These are phyloP conservation scores for Pristionchus exspectatus DNA, from an alignment of 2,888 invertebrate species.

Conservation along the genomic window DNA sequence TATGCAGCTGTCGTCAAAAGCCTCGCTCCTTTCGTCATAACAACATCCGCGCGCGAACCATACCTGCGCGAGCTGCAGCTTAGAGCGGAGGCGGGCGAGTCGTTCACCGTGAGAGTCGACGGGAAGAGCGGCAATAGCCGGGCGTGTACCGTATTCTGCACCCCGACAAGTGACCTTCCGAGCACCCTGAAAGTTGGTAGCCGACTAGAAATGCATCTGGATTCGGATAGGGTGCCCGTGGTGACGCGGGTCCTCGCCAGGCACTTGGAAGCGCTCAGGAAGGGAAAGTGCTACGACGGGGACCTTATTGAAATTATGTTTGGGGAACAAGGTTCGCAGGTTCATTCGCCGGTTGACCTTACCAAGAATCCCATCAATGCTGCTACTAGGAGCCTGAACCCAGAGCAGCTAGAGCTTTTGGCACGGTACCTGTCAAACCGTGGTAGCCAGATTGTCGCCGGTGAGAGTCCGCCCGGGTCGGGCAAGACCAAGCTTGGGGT, in stretches of 20 bases:
- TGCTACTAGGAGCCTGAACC: neutral
- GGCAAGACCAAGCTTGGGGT: conserved; percentile 4
- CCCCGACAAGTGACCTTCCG: neutral
- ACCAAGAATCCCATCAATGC: neutral
- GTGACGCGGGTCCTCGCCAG: neutral
- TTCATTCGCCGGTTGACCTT: neutral
- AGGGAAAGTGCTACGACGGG: neutral
- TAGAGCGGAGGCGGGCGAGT: neutral
- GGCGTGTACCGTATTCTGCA: neutral
- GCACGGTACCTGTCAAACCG: neutral
- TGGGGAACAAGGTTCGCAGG: neutral
- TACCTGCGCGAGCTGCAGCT: neutral
- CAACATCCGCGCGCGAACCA: neutral
- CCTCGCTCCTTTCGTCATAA: neutral
- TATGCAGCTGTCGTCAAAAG: neutral
- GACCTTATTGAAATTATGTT: neutral
- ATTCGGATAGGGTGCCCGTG: neutral
- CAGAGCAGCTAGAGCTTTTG: neutral
- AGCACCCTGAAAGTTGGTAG: neutral
- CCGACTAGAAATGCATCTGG: neutral
- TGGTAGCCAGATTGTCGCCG: neutral
- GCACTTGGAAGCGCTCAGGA: neutral
- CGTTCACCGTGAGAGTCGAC: neutral
- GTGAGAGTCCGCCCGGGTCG: neutral
- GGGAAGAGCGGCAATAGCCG: neutral